phyloP scores from a whole-genome alignment of 2,113 vertebrate genomes.

The Corythornis vintsioides region DNA sequence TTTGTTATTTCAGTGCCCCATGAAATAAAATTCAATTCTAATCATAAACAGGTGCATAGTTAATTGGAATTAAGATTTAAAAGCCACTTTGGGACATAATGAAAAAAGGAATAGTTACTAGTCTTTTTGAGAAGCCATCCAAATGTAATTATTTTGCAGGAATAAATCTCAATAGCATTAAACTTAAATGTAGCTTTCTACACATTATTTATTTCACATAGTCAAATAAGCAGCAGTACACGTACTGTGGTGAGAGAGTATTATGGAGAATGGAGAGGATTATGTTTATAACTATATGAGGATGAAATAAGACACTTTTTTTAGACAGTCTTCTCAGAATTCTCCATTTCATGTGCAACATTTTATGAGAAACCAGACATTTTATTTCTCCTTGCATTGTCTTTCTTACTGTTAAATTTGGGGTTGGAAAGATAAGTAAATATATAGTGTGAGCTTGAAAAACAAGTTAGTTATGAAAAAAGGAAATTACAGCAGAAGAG shows the following conservation, averaged over 20 bases:
- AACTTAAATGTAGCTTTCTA: neutral
- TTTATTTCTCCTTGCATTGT: neutral
- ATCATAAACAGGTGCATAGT: slow-evolving; percentile 21
- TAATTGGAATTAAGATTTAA: slow-evolving; percentile 38
- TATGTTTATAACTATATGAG: neutral
- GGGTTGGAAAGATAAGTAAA: neutral
- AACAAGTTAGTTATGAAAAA: neutral
- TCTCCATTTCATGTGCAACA: neutral
- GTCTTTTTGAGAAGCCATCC: neutral
- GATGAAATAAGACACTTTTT: neutral
- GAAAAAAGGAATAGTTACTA: neutral
- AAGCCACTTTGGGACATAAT: neutral
- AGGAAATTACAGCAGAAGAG: neutral
- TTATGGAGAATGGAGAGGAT: neutral
- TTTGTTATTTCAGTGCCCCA: neutral
- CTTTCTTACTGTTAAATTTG: neutral
- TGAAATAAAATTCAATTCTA: slow-evolving; percentile 29
- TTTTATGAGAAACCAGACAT: neutral
- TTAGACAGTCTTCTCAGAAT: neutral
- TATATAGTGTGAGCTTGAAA: neutral
- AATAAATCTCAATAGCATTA: neutral
- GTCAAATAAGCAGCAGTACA: neutral
- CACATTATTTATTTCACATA: neutral
- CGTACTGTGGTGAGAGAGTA: neutral
- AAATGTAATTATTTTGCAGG: neutral